These are phyloP conservation scores for Brachionus plicatilis DNA, from an alignment of 1,140 invertebrate species.

Conservation along the genomic window DNA sequence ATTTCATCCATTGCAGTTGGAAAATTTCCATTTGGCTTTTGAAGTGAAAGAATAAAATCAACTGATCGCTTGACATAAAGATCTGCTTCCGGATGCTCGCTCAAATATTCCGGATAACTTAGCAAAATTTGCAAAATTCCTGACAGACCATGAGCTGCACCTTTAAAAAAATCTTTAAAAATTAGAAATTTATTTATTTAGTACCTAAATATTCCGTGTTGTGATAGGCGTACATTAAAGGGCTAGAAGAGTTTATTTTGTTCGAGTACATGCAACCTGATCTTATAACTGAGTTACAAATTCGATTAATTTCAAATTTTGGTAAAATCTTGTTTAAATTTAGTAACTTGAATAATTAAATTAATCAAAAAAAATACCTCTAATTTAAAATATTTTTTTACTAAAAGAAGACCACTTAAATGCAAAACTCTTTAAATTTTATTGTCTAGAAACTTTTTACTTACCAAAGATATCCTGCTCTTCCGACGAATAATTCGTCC, in stretches of 20 bases:
- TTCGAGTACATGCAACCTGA: not conserved
- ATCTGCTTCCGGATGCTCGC: slow-evolving; percentile 58
- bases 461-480: slow-evolving; percentile 67
- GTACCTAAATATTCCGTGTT: slow-evolving; percentile 29
- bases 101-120: slow-evolving; percentile 63
- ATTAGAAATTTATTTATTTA: not conserved
- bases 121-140: slow-evolving; percentile 69
- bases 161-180: slow-evolving; percentile 47
- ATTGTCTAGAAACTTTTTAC: not conserved
- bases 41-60: slow-evolving; percentile 62
- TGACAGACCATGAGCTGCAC: slow-evolving; percentile 76
- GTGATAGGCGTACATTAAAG: slow-evolving; percentile 40
- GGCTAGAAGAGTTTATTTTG: not conserved
- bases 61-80: slow-evolving; percentile 60
- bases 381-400: slow-evolving; percentile 3
- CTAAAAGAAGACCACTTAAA: not conserved
- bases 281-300: slow-evolving; percentile 24
- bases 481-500: slow-evolving; percentile 78
- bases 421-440: slow-evolving; percentile 46
- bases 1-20: slow-evolving; percentile 70
- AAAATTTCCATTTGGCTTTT: slow-evolving; percentile 69
- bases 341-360: no score
- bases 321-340: not conserved
- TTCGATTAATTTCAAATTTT: slow-evolving; percentile 10
- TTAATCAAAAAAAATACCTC: slow-evolving; percentile 2